Evolutionary conservation across 2,888 invertebrate species (phyloP).

Genomic region (Bugula neritina): DNA sequence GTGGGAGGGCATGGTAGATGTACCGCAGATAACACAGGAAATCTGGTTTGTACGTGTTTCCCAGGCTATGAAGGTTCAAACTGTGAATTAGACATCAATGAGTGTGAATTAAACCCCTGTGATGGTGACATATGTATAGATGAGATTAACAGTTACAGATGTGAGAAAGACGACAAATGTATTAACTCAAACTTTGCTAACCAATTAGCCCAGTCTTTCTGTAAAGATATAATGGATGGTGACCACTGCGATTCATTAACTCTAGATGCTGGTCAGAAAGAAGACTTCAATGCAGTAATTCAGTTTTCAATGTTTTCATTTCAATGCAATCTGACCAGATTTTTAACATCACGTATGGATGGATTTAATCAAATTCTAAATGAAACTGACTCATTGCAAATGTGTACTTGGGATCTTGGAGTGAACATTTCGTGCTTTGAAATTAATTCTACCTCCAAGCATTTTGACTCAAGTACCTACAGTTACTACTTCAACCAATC

Average conservation of each 20-base stretch:
- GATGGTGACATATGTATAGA: not conserved
- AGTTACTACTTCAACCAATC: too few species aligned
- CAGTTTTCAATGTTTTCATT: too few species aligned
- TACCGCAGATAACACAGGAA: not conserved
- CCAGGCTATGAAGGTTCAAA: not conserved
- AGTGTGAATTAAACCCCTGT: conserved; percentile 11
- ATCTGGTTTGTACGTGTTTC: not conserved
- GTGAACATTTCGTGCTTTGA: too few species aligned
- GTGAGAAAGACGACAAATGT: not conserved
- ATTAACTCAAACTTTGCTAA: not conserved
- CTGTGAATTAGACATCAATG: not conserved
- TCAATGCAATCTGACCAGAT: too few species aligned
- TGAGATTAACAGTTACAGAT: not conserved
- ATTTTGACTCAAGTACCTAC: too few species aligned
- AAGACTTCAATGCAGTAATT: too few species aligned
- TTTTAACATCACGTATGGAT: too few species aligned
- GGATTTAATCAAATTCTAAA: too few species aligned
- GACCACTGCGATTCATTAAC: not conserved
- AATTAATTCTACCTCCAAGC: too few species aligned
- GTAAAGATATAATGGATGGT: not conserved
- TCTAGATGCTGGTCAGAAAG: not conserved
- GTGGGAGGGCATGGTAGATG: not conserved
- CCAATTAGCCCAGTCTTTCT: not conserved
- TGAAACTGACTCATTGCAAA: too few species aligned
- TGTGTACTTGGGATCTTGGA: too few species aligned